phyloP scores from a whole-genome alignment of 2,888 invertebrate genomes.

The Malachius bipustulatus region DNA sequence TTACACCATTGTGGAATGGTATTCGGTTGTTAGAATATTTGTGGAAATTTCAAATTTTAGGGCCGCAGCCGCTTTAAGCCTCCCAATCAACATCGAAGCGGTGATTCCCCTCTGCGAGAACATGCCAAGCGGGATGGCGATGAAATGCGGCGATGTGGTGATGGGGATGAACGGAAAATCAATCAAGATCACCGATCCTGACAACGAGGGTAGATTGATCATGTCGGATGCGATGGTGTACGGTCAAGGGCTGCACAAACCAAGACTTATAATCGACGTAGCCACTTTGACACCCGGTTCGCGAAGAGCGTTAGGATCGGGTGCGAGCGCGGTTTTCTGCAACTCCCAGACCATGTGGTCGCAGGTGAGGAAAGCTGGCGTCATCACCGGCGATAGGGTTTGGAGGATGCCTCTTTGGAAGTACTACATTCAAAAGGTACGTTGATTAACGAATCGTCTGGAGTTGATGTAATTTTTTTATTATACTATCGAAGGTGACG shows the following conservation, averaged over 20 bases:
- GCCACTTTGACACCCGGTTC: conserved; percentile 55
- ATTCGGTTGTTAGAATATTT: too few species aligned
- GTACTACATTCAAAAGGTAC: conserved; percentile 39
- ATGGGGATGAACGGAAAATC: conserved; percentile 46
- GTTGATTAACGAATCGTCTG: too few species aligned
- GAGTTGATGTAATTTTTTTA: too few species aligned
- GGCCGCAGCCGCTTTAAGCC: conserved; percentile 41
- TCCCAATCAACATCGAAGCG: conserved; percentile 43
- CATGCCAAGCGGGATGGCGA: conserved; percentile 47
- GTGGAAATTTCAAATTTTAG: too few species aligned
- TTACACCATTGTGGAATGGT: too few species aligned
- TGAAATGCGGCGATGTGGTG: conserved; percentile 41
- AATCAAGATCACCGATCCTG: conserved; percentile 50
- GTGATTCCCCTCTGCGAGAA: conserved; percentile 38
- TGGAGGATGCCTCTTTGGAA: conserved; percentile 52
- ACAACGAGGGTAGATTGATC: conserved; percentile 39
- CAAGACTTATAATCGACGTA: conserved; percentile 53
- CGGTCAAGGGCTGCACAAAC: conserved; percentile 40
- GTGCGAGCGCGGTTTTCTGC: conserved; percentile 43
- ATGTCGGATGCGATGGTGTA: conserved; percentile 33
- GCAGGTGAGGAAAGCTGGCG: conserved; percentile 40
- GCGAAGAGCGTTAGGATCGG: conserved; percentile 41
- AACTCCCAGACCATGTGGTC: conserved; percentile 43
- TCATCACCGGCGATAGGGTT: conserved; percentile 46
- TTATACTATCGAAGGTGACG: too few species aligned